Base-by-base conservation (phyloP, 2,888 invertebrate genomes). In the Drosophila robusta region DNA sequence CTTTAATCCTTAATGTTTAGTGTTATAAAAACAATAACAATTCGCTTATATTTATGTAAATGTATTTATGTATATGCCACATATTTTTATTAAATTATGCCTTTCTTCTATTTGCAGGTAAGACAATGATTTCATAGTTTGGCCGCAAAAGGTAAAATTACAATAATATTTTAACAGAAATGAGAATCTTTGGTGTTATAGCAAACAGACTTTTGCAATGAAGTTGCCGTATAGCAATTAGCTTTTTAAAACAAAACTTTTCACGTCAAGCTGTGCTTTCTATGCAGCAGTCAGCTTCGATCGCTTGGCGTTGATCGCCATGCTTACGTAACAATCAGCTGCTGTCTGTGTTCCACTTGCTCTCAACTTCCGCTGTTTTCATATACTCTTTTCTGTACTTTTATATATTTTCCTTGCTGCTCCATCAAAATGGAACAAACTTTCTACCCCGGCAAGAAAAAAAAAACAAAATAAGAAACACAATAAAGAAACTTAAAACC, bases 401-500 rank as follows among this genome's bases (percentile, higher is more conserved):
- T n/a, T 24, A 16, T 11, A 32, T 41, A 22, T 39, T 54, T 39
- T 7, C 3, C 18, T 42, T 18, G 26, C 36, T 34, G 11, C 29
- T 14, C n/a, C 14, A 29, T 16, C 22, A 45, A 36, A 46, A 66
- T 36, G 41, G 36, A 66, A 41, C 41, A 67, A 51, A 47, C 22
- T 56, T 57, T 49, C 9, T 11, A 18, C 8, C 38, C 32, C 11
- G 29, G 8, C 29, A 46, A 34, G 11, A 60, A 18, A 8, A 38
- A 49, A 5, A 3, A 18, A 16, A 39, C 7, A 41, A 18, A 18
- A 18, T 2, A 18, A 18, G 18, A 18, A 18, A 18, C 41, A 49
- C 12, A 57, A 44, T 14, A 16, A 14, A 9, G n/a, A 56, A 50
- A 69, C 54, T 69, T 75, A 45, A 51, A 52, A 44, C 32, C 66